phyloP scores from a whole-genome alignment of 2,113 vertebrate genomes.

The Grantiella picta region DNA sequence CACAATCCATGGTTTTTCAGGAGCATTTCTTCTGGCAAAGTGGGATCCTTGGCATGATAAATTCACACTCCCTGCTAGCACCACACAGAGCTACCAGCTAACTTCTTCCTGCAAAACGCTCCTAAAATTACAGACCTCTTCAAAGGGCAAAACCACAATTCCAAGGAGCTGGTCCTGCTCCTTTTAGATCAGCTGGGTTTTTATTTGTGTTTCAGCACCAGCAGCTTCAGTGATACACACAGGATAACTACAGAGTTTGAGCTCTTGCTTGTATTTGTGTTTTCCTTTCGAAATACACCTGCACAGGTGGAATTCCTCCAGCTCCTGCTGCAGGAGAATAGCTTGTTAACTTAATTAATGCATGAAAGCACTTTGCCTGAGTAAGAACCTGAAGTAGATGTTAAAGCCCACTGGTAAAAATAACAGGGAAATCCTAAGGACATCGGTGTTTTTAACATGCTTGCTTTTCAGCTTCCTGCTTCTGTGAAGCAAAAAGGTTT shows the following conservation, averaged over 20 bases:
- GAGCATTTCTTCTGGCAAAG: neutral
- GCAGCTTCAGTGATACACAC: neutral
- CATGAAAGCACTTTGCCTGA: neutral
- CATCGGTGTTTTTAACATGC: neutral
- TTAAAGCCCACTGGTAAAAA: neutral
- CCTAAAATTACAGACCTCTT: neutral
- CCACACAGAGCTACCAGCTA: neutral
- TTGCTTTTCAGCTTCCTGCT: neutral
- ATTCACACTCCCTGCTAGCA: neutral
- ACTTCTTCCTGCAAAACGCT: neutral
- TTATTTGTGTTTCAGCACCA: neutral
- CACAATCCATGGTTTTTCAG: neutral
- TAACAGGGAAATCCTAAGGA: neutral
- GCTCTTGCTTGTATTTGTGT: neutral
- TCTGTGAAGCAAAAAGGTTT: neutral
- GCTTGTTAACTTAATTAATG: neutral
- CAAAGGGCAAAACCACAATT: neutral
- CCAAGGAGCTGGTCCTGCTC: neutral
- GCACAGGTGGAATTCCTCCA: neutral
- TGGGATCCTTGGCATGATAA: neutral
- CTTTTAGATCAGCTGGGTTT: neutral
- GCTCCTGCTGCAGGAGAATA: neutral
- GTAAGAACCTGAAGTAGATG: neutral
- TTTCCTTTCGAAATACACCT: neutral
- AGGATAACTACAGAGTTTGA: neutral